Evolutionary conservation across 2,888 invertebrate species (phyloP).

Genomic region (Peribatodes rhomboidaria): DNA sequence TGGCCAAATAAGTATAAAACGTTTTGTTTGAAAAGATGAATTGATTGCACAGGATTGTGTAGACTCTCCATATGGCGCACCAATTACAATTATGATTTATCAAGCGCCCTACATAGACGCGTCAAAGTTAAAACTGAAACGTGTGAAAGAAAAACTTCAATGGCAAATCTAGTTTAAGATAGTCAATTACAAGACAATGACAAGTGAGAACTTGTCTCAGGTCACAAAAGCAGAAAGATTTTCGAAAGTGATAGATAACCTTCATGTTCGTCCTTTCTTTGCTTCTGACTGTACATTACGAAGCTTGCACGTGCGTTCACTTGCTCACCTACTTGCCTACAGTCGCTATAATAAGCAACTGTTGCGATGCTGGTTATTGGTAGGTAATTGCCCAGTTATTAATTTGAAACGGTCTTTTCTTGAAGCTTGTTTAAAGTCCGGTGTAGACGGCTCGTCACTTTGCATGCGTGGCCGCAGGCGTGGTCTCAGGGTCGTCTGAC

Average conservation of each 20-base stretch:
- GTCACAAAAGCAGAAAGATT: background rate
- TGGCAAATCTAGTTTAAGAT: conserved; percentile 6
- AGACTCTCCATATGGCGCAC: conserved; percentile 11
- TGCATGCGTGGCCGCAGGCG: conserved; percentile 38
- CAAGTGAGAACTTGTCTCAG: background rate
- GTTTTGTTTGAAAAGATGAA: conserved; percentile 26
- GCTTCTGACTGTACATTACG: background rate
- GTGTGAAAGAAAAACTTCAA: conserved; percentile 23
- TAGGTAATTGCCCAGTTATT: conserved; percentile 7
- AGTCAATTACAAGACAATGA: background rate
- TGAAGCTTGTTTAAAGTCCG: conserved; percentile 11
- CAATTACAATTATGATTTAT: conserved; percentile 7
- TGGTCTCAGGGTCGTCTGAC: conserved; percentile 62
- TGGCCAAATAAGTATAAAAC: conserved; percentile 40
- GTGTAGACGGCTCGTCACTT: conserved; percentile 6
- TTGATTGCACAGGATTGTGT: conserved; percentile 15
- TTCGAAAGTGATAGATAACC: conserved; percentile 3
- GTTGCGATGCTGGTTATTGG: background rate
- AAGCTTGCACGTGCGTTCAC: background rate
- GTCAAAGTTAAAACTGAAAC: conserved; percentile 13
- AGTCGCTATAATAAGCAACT: conserved; percentile 1
- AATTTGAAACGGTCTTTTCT: background rate
- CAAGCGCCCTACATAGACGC: conserved; percentile 5
- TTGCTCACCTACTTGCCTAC: background rate
- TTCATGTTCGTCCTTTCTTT: conserved; percentile 6